Conservation (phyloP, 2,797 vertebrate species). For the Pogonophryne albipinna region DNA sequence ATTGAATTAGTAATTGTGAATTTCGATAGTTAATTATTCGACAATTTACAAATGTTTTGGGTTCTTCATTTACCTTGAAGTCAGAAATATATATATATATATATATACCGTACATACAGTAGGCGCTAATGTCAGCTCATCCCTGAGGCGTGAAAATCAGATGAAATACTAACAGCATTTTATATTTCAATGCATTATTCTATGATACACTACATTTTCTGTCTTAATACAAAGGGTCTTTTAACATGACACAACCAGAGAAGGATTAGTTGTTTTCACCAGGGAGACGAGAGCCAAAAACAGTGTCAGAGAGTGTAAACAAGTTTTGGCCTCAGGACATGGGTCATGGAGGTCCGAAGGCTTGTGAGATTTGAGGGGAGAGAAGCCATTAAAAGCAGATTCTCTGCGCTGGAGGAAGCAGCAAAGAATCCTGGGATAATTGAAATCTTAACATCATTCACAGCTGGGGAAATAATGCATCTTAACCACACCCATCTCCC, state of each 20-base stretch:
- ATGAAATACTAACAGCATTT: not conserved
- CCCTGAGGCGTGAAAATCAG: not conserved
- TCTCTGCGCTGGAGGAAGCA: not conserved
- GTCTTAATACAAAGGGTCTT: constrained; percentile 19
- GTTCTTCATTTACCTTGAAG: too few relatives aligned
- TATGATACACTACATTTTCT: constrained; percentile 6
- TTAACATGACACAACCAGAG: constrained; percentile 4
- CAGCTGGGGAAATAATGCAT: constrained; percentile 11
- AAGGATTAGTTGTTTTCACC: constrained; percentile 28
- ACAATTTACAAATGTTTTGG: too few relatives aligned
- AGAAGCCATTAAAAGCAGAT: constrained; percentile 56
- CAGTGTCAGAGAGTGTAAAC: constrained; percentile 33
- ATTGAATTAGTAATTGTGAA: too few relatives aligned
- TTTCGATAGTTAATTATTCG: too few relatives aligned
- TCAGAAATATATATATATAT: too few relatives aligned
- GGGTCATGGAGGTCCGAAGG: constrained; percentile 39
- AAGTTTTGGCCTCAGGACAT: constrained; percentile 31
- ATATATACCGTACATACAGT: not conserved
- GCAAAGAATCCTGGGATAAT: constrained; percentile 41
- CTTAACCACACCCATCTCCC: constrained; percentile 11
- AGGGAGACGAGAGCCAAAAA: constrained; percentile 18
- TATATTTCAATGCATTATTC: constrained; percentile 7
- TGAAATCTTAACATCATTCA: constrained; percentile 29
- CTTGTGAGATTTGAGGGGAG: constrained; percentile 38
- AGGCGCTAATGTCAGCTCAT: constrained; percentile 17